Evolutionary conservation across 1,140 invertebrate species (phyloP).

Genomic region (Heliconius melpomene): DNA sequence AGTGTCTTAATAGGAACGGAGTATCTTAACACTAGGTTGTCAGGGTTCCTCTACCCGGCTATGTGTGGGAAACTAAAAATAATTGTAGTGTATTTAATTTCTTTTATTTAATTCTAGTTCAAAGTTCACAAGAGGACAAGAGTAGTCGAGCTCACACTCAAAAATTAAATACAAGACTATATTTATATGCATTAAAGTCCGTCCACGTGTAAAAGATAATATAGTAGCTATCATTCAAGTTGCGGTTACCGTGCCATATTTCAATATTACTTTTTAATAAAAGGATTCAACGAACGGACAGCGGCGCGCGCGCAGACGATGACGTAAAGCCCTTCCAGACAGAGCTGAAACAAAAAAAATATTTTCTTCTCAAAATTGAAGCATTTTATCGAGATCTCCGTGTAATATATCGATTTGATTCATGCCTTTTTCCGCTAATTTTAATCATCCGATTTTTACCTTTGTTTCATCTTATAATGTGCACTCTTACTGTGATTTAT

Average conservation of each 20-base stretch:
- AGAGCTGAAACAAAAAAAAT: conserved; percentile 45
- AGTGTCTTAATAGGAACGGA: too few relatives aligned
- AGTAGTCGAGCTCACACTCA: neutral
- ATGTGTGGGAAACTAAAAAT: too few relatives aligned
- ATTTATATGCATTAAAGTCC: neutral
- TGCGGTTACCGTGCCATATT: conserved; percentile 40
- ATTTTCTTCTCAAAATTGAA: conserved; percentile 43
- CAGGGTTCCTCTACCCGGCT: too few relatives aligned
- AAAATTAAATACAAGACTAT: neutral
- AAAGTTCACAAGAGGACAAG: neutral
- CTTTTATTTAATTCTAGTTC: too few relatives aligned
- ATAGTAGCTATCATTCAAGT: conserved; percentile 38
- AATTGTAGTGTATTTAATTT: too few relatives aligned
- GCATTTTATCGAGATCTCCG: conserved; percentile 54
- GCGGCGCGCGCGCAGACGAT: conserved; percentile 63
- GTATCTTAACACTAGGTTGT: too few relatives aligned
- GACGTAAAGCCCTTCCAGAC: conserved; percentile 57
- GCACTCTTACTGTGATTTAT: neutral
- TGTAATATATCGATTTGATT: conserved; percentile 27
- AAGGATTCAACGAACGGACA: conserved; percentile 47
- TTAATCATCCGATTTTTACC: neutral
- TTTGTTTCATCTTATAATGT: neutral
- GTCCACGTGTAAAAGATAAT: conserved; percentile 23
- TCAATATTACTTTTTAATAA: conserved; percentile 47
- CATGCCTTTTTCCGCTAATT: neutral